Evolutionary conservation across 2,888 invertebrate genomes (phyloP).

Genomic region (Folsomia manolachei): DNA sequence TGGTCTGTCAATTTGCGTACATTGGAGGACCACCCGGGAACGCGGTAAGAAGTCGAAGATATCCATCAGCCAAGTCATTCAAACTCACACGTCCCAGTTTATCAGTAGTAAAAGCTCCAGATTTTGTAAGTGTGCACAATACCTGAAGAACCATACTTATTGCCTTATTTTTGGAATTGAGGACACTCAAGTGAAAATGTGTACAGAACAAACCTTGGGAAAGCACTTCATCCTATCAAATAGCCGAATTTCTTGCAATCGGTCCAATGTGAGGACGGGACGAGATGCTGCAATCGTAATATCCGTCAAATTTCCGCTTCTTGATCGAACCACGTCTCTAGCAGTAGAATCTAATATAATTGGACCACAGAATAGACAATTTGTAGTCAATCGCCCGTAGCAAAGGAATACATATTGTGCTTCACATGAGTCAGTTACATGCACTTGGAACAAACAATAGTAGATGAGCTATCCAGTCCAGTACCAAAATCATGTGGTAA

Average conservation of each 20-base stretch:
- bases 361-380: too few relatives aligned
- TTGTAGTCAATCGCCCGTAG: too few relatives aligned
- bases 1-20: background rate
- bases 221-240: constrained; percentile 18
- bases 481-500: background rate
- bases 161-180: too few relatives aligned
- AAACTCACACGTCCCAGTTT: background rate
- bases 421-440: too few relatives aligned
- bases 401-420: too few relatives aligned
- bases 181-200: too few relatives aligned
- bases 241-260: background rate
- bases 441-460: too few relatives aligned
- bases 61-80: constrained; percentile 14
- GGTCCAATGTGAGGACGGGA: background rate
- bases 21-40: constrained; percentile 12
- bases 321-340: background rate
- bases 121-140: constrained; percentile 12
- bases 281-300: background rate
- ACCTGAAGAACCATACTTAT: background rate
- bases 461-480: too few relatives aligned
- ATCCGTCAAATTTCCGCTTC: background rate
- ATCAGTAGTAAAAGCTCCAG: constrained; percentile 8
- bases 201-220: background rate
- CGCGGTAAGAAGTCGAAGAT: constrained; percentile 4
- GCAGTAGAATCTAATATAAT: too few relatives aligned